Percentiles rank a stretch among this genome's conserved stretches.
These are phyloP conservation scores for Heteropelma amictum DNA, from an alignment of 2,888 invertebrate species.

Conservation along the genomic window DNA sequence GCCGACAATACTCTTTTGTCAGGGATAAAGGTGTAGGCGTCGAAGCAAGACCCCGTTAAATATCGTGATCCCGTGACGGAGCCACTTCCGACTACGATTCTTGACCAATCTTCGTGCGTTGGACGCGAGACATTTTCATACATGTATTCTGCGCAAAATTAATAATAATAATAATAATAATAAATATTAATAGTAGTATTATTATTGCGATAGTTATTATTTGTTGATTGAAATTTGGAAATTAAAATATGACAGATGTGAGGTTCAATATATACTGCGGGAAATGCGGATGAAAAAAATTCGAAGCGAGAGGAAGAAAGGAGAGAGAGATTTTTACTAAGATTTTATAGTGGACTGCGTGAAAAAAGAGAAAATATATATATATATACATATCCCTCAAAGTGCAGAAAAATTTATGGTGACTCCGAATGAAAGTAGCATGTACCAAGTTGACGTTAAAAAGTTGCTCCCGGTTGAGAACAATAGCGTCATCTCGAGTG, in stretches of 20 bases:
- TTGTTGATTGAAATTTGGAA: too few relatives aligned
- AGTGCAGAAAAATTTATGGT: background rate
- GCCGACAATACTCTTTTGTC: constrained; percentile 35
- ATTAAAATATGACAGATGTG: too few relatives aligned
- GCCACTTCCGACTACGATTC: constrained; percentile 27
- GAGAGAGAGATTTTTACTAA: too few relatives aligned
- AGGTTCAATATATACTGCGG: too few relatives aligned
- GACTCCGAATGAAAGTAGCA: background rate
- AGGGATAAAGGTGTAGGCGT: constrained; percentile 26
- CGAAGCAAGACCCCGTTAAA: constrained; percentile 25
- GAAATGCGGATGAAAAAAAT: too few relatives aligned
- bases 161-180: background rate
- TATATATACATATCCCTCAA: too few relatives aligned
- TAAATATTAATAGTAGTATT: too few relatives aligned
- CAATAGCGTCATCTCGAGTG: constrained; percentile 40
- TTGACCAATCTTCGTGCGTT: background rate
- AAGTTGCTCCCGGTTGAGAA: constrained; percentile 21
- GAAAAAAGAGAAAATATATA: background rate
- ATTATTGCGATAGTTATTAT: too few relatives aligned
- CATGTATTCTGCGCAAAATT: background rate
- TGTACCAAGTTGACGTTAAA: constrained; percentile 21
- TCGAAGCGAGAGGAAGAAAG: too few relatives aligned
- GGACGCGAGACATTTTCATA: background rate
- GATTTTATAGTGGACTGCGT: too few relatives aligned
- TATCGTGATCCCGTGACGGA: constrained; percentile 10